A percentile compares a stretch with the other conserved stretches of the same genome.
Conservation (phyloP, 1,140 invertebrate genomes). For the Drosophila pachea region DNA sequence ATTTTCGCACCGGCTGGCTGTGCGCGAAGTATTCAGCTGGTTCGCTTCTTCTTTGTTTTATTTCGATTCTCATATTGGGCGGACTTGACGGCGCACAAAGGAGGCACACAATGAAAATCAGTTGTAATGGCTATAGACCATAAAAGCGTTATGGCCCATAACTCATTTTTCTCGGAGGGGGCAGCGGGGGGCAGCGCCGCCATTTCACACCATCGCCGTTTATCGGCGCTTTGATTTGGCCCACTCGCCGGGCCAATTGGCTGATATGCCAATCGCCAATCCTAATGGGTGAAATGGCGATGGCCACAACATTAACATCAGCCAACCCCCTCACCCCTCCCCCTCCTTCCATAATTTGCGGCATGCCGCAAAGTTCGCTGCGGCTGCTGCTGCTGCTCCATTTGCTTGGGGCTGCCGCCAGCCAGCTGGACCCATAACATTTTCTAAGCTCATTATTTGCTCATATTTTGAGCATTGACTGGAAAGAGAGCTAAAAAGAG, state of each 20-base stretch:
- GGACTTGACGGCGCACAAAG: constrained; percentile 31
- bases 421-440: constrained; percentile 57
- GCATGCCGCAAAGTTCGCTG: constrained; percentile 36
- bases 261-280: constrained; percentile 59
- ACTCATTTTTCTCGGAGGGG: constrained; percentile 53
- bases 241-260: constrained; percentile 52
- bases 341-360: constrained; percentile 25
- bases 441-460: constrained; percentile 76
- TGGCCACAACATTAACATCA: too few relatives aligned
- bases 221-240: constrained; percentile 68
- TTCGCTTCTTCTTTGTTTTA: constrained; percentile 7
- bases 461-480: constrained; percentile 63
- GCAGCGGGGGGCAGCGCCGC: constrained; percentile 42
- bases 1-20: constrained; percentile 47
- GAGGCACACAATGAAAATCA: constrained; percentile 66
- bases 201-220: constrained; percentile 68
- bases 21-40: constrained; percentile 12
- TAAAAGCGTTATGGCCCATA: constrained; percentile 72
- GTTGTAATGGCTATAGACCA: constrained; percentile 66
- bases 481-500: constrained; percentile 12
- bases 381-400: constrained; percentile 28
- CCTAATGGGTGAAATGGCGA: constrained; percentile 37
- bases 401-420: constrained; percentile 38
- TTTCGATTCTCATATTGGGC: constrained; percentile 15
- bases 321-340: neutral